Evolutionary conservation across 35 echinoderm and acorn worm genomes (phyloP), one percentile per base, ranked within the genome.

Genomic region (Antedon bifida): DNA sequence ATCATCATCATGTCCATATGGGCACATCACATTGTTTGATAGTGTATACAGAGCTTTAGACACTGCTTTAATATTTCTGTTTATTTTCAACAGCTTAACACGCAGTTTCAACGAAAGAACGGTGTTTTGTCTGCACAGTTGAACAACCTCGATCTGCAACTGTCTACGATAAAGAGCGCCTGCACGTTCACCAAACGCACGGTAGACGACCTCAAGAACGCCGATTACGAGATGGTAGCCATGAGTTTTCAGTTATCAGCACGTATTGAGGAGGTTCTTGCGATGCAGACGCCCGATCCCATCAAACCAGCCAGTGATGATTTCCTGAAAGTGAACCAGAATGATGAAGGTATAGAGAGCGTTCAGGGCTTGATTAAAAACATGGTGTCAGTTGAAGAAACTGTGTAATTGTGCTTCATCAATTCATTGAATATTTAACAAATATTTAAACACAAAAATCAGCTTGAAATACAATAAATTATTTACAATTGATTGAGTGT

Each of bases 141-240:
- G 9, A 35, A 36, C 31, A 38, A 80, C 16, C 78, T 80, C 39
- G 78, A 80, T 38, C 78, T 80, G 0, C 10, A 38, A 39, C 78
- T 36, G 14, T 36, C 33, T 19, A 80, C 78, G 11, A 38, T 80
- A 29, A 80, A 80, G 26, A 80, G 78, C 12, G 78, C 33, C 28
- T 35, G 32, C 23, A 34, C n/a, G 14, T 80, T 80, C 30, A 38
- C 78, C 34, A 38, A 80, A 29, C 78, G 36, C 16, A 80, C 78
- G 11, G 30, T 80, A 5, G 16, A 80, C 31, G 78, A 80, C 34
- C 36, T 80, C 4, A 4, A 36, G 26, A 38, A 10, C 21, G 34
- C 78, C 10, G 78, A 80, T 30, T 80, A 80, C 35, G 78, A 80
- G 26, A 80, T 80, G n/a, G 78, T 80, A 17, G 78, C 78, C 4